A percentile compares a stretch with the other conserved stretches of the same genome.
Evolutionary conservation across 2,888 invertebrate species (phyloP).

Genomic region (Aleiodes leptofemur): DNA sequence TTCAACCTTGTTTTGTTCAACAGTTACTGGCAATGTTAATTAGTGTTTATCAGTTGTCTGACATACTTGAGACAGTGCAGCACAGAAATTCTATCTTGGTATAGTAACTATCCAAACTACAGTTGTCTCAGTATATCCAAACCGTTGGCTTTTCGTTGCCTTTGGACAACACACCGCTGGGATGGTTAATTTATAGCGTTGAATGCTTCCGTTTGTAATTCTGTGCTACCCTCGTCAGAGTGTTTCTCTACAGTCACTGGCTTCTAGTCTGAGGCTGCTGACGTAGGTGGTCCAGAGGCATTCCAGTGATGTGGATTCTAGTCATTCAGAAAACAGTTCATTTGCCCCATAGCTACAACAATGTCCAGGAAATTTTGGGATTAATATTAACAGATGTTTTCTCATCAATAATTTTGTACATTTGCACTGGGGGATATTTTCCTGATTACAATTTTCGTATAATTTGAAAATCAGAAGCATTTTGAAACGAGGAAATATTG

Average conservation of each 20-base stretch:
- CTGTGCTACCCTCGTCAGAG: conserved; percentile 59
- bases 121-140: conserved; percentile 36
- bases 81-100: conserved; percentile 33
- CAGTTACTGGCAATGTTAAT: conserved; percentile 61
- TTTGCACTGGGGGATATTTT: conserved; percentile 39
- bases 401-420: conserved; percentile 18
- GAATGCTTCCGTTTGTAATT: conserved; percentile 62
- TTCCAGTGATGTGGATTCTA: not conserved
- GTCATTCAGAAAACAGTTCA: conserved; percentile 62
- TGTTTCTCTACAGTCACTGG: conserved; percentile 41
- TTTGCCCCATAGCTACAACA: conserved; percentile 56
- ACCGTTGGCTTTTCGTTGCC: conserved; percentile 52
- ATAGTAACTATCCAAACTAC: conserved; percentile 19
- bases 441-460: too few relatives aligned
- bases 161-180: conserved; percentile 52
- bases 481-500: too few relatives aligned
- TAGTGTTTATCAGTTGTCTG: conserved; percentile 62
- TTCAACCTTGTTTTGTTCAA: conserved; percentile 50
- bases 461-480: too few relatives aligned
- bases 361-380: conserved; percentile 47
- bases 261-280: conserved; percentile 41
- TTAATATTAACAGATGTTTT: conserved; percentile 50
- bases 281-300: conserved; percentile 6
- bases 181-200: conserved; percentile 64
- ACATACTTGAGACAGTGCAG: conserved; percentile 45